These are phyloP conservation scores for Pteria penguin DNA, from an alignment of 2,888 invertebrate species.

Conservation along the genomic window DNA sequence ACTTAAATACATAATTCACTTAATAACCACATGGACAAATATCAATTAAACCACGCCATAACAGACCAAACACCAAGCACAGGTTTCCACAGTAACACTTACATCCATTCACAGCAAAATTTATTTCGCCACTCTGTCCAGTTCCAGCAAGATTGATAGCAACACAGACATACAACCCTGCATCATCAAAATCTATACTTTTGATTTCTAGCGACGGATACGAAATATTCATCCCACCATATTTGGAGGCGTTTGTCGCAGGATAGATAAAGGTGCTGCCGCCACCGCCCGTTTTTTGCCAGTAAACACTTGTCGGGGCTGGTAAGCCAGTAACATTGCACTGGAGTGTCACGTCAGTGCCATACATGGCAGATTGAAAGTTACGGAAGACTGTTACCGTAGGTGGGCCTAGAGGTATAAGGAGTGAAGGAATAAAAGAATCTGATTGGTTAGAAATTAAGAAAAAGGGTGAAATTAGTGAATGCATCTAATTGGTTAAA, in stretches of 20 bases:
- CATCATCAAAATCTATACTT: background rate
- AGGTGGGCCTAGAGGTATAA: constrained; percentile 26
- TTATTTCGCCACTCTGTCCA: background rate
- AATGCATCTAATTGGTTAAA: too few relatives aligned
- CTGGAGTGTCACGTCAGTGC: background rate
- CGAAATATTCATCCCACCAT: constrained; percentile 8
- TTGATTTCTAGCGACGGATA: constrained; percentile 8
- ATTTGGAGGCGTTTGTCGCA: background rate
- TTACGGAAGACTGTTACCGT: constrained; percentile 13
- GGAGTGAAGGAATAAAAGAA: too few relatives aligned
- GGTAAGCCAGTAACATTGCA: constrained; percentile 9
- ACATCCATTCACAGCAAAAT: constrained; percentile 17
- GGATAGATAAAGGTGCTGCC: background rate
- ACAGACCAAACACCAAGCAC: too few relatives aligned
- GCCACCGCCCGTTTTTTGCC: background rate
- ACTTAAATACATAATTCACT: too few relatives aligned
- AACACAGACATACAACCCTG: constrained; percentile 6
- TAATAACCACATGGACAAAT: too few relatives aligned
- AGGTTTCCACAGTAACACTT: too few relatives aligned
- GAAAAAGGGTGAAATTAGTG: too few relatives aligned
- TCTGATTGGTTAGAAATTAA: too few relatives aligned
- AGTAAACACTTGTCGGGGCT: background rate
- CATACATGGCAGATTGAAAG: background rate
- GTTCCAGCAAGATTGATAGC: constrained; percentile 15
- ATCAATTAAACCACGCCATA: too few relatives aligned